Percentiles rank a stretch among this genome's conserved stretches.
Evolutionary conservation across 2,888 invertebrate species (phyloP).

Genomic region (Cerastis leucographa): DNA sequence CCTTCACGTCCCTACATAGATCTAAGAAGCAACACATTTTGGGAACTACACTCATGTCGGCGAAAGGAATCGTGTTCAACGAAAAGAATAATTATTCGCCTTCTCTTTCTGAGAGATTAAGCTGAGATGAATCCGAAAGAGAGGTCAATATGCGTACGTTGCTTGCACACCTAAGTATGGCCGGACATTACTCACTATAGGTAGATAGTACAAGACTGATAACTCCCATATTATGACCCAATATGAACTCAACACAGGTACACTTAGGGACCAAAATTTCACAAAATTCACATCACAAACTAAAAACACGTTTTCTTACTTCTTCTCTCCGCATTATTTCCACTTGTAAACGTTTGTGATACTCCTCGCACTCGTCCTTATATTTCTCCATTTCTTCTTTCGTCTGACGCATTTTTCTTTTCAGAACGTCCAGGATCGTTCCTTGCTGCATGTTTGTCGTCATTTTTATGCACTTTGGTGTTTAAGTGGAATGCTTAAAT

Average conservation of each 20-base stretch:
- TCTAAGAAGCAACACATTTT: constrained; percentile 72
- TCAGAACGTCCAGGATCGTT: constrained; percentile 98
- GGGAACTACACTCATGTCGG: constrained; percentile 76
- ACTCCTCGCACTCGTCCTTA: constrained; percentile 99
- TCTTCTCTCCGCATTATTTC: constrained; percentile 99
- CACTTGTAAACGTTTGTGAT: constrained; percentile 97
- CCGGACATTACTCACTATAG: constrained; percentile 91
- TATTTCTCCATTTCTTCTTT: constrained; percentile 99
- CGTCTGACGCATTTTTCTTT: constrained; percentile 99
- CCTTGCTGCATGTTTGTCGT: constrained; percentile 97
- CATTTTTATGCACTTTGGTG: constrained; percentile 92
- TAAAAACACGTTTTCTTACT: constrained; percentile 93
- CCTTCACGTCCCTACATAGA: constrained; percentile 65
- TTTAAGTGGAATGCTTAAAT: constrained; percentile 81
- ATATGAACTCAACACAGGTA: constrained; percentile 75
- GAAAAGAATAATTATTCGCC: constrained; percentile 81
- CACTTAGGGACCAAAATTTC: constrained; percentile 74
- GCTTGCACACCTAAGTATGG: constrained; percentile 90
- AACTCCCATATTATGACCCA: constrained; percentile 79
- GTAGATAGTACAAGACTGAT: constrained; percentile 88
- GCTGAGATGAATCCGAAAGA: constrained; percentile 84
- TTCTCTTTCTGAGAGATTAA: constrained; percentile 81
- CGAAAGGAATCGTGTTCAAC: constrained; percentile 78
- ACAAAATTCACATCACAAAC: constrained; percentile 83
- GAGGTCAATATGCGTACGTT: constrained; percentile 90